Evolutionary conservation across 2,888 invertebrate genomes (phyloP).

Genomic region (Machimus atricapillus): DNA sequence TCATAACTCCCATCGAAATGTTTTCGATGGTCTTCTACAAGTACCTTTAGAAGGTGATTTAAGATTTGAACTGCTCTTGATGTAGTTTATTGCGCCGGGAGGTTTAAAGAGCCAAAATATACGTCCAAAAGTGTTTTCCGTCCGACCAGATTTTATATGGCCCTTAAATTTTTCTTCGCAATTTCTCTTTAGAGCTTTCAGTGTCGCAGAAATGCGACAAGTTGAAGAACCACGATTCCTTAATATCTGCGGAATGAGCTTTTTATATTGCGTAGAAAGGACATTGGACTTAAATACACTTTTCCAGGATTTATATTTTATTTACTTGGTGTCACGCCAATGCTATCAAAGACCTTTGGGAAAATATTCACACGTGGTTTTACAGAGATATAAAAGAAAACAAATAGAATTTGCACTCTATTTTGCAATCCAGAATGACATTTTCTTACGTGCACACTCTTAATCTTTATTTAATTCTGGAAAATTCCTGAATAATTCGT

Average conservation of each 20-base stretch:
- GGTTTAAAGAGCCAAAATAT: conserved; percentile 17
- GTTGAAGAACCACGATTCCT: background rate
- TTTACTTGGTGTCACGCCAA: background rate
- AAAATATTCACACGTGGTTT: background rate
- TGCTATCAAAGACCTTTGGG: background rate
- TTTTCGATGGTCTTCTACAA: conserved; percentile 32
- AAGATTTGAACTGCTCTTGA: conserved; percentile 28
- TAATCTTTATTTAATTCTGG: background rate
- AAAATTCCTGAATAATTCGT: background rate
- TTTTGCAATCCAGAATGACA: background rate
- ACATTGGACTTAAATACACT: background rate
- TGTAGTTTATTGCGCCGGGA: conserved; percentile 23
- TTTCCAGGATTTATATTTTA: background rate
- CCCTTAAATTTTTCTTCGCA: conserved; percentile 4
- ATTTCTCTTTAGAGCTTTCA: background rate
- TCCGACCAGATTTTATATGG: background rate
- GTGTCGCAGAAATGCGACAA: background rate
- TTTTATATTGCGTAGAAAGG: background rate
- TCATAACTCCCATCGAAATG: conserved; percentile 35
- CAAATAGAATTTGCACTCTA: background rate
- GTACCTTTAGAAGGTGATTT: conserved; percentile 39
- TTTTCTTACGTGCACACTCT: background rate
- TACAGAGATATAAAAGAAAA: background rate
- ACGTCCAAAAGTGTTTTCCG: background rate
- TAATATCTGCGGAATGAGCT: background rate